Evolutionary conservation across 1,140 invertebrate species (phyloP).

Genomic region (Temnothorax nylanderi): DNA sequence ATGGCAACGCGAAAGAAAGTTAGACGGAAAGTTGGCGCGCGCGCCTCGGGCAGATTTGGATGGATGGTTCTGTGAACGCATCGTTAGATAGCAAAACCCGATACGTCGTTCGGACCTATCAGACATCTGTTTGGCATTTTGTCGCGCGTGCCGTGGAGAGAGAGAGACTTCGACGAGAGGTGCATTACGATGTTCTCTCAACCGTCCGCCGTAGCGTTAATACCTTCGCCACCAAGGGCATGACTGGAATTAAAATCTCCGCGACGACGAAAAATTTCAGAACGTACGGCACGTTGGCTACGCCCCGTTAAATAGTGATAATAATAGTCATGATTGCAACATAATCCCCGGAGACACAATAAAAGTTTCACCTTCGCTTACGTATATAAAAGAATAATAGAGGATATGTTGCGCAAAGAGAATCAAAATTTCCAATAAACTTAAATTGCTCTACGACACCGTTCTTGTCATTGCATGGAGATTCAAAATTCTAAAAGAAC

Average conservation of each 20-base stretch:
- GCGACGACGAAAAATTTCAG: neutral
- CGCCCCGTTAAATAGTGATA: neutral
- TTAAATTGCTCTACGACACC: neutral
- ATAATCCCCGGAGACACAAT: neutral
- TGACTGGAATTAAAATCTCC: constrained; percentile 29
- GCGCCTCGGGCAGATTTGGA: constrained; percentile 66
- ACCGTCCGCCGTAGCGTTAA: constrained; percentile 15
- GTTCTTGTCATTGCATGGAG: neutral
- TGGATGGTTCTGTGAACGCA: constrained; percentile 67
- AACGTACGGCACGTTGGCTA: neutral
- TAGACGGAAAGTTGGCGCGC: constrained; percentile 66
- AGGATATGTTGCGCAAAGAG: neutral
- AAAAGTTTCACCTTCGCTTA: neutral
- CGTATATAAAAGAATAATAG: neutral
- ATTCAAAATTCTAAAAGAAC: neutral
- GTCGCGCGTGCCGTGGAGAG: constrained; percentile 50
- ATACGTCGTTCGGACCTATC: constrained; percentile 39
- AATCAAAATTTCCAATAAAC: neutral
- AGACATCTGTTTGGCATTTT: constrained; percentile 58
- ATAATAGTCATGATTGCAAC: constrained; percentile 8
- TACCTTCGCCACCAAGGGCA: neutral
- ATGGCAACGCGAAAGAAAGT: constrained; percentile 70
- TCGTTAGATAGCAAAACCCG: constrained; percentile 60
- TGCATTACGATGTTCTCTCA: constrained; percentile 41
- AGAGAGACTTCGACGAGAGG: constrained; percentile 37